A percentile compares a stretch with the other conserved stretches of the same genome.
phyloP scores from a whole-genome alignment of 2,797 vertebrate species.

The Knipowitschia caucasica region DNA sequence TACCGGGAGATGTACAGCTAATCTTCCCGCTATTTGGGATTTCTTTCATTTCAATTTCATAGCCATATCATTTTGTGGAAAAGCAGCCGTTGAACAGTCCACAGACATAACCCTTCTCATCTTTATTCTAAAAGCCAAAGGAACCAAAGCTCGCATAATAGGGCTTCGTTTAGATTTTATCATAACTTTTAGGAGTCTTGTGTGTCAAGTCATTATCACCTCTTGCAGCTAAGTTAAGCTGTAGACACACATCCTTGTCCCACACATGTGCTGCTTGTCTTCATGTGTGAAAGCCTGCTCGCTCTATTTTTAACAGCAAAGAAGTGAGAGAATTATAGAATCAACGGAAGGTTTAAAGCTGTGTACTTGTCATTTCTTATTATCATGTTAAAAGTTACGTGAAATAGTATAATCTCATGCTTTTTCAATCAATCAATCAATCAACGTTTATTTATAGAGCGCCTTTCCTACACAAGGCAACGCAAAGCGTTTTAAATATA shows the following conservation, averaged over 20 bases:
- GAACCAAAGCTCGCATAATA: not conserved
- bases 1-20: too few species aligned
- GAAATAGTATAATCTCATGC: too few species aligned
- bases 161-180: not conserved
- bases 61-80: too few species aligned
- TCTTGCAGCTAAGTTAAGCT: slow-evolving; percentile 28
- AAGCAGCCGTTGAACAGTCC: too few species aligned
- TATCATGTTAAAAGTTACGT: too few species aligned
- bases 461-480: too few species aligned
- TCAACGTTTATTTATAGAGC: too few species aligned
- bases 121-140: not conserved
- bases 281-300: not conserved
- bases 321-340: not conserved
- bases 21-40: too few species aligned
- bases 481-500: too few species aligned
- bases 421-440: too few species aligned
- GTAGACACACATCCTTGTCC: not conserved
- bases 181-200: not conserved
- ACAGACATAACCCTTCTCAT: not conserved
- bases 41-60: too few species aligned
- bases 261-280: not conserved
- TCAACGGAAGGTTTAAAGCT: not conserved
- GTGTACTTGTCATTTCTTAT: too few species aligned
- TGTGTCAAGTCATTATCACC: slow-evolving; percentile 19
- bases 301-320: not conserved